A percentile compares a stretch with the other conserved stretches of the same genome.
Conservation (phyloP, 2,797 vertebrate genomes). For the Tragelaphus oryx region DNA sequence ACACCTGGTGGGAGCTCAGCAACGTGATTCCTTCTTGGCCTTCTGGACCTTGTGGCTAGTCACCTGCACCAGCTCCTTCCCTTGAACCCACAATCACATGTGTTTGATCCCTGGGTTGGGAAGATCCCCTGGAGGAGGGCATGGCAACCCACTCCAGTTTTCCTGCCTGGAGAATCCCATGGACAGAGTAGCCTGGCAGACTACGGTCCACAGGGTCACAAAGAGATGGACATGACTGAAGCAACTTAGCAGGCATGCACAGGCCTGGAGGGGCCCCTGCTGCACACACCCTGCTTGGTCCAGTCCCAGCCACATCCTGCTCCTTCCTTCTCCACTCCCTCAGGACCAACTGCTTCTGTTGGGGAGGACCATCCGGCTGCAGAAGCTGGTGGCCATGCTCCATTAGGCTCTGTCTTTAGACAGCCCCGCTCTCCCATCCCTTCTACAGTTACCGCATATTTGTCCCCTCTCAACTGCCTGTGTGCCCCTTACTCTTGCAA, state of each 20-base stretch:
- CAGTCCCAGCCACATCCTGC: accelerated
- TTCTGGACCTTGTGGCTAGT: background rate
- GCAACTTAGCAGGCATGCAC: background rate
- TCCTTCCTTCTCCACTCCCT: background rate
- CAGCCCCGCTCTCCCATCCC: background rate
- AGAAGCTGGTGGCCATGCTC: background rate
- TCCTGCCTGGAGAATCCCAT: background rate
- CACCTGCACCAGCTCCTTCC: background rate
- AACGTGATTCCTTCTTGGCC: background rate
- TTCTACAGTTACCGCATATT: accelerated
- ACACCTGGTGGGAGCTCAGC: no score
- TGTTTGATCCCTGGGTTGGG: background rate
- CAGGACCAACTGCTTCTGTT: background rate
- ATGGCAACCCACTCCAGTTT: background rate
- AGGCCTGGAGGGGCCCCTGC: background rate
- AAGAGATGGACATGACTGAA: background rate
- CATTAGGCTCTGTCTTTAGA: background rate
- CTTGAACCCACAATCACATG: background rate
- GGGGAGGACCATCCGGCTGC: no score
- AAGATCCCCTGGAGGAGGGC: background rate
- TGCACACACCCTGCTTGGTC: background rate
- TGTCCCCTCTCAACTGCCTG: background rate
- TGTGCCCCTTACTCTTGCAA: background rate
- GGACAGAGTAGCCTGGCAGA: background rate
- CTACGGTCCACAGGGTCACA: background rate